A percentile compares a stretch with the other conserved stretches of the same genome.
These are phyloP conservation scores for Lasioglossum villosulum DNA, from an alignment of 2,888 invertebrate genomes.

Conservation along the genomic window DNA sequence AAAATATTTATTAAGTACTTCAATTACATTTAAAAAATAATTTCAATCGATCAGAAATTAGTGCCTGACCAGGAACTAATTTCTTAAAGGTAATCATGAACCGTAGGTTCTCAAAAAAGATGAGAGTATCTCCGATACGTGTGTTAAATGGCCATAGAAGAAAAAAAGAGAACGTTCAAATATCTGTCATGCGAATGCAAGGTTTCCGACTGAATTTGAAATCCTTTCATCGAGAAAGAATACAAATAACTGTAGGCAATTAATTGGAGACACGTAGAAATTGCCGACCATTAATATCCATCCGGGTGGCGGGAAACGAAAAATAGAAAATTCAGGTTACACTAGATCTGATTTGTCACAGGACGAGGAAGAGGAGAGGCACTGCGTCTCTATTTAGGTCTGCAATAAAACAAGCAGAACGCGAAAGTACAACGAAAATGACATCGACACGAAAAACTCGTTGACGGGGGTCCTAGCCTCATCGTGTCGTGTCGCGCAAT, in stretches of 20 bases:
- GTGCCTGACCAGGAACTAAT: too few species aligned
- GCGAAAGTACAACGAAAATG: conserved; percentile 62
- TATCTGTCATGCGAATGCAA: not conserved
- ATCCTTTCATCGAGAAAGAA: not conserved
- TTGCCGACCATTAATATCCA: not conserved
- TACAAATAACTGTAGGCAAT: not conserved
- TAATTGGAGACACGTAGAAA: not conserved
- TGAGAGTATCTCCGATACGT: too few species aligned
- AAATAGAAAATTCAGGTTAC: not conserved
- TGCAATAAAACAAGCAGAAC: conserved; percentile 58
- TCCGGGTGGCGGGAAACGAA: not conserved
- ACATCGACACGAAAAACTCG: conserved; percentile 69
- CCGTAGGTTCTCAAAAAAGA: too few species aligned
- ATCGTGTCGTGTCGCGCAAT: conserved; percentile 62
- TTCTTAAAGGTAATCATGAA: too few species aligned
- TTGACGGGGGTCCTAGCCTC: conserved; percentile 67
- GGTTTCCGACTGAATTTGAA: not conserved
- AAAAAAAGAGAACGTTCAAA: too few species aligned
- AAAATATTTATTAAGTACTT: too few species aligned
- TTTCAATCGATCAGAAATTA: not conserved
- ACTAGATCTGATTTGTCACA: not conserved
- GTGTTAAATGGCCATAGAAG: too few species aligned
- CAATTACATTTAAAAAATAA: not conserved
- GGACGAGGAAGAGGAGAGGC: not conserved
- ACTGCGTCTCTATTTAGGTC: conserved; percentile 56